phyloP scores from a whole-genome alignment of 2,113 vertebrate genomes.

The Smithornis capensis region DNA sequence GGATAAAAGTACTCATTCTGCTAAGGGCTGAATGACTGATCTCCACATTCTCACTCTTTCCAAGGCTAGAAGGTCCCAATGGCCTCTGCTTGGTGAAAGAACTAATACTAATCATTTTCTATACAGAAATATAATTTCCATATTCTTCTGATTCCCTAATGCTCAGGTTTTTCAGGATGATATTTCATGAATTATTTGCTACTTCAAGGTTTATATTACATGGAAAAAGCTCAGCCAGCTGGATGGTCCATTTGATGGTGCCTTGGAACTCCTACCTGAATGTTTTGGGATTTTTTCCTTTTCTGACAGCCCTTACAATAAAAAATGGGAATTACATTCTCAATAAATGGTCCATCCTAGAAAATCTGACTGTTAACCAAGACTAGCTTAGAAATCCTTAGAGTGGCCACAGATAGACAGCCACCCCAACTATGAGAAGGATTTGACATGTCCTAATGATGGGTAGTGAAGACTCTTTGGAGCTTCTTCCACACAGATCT shows the following conservation, averaged over 20 bases:
- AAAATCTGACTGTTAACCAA: background rate
- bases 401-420: background rate
- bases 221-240: background rate
- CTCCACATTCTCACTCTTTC: background rate
- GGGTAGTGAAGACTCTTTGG: background rate
- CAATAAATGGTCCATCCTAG: background rate
- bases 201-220: background rate
- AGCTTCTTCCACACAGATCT: background rate
- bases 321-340: background rate
- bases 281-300: background rate
- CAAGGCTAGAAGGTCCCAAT: background rate
- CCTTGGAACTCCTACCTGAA: background rate
- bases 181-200: background rate
- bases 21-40: background rate
- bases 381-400: background rate
- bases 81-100: background rate
- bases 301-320: background rate
- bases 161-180: background rate
- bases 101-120: background rate
- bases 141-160: background rate
- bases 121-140: background rate
- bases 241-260: background rate
- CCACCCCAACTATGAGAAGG: fast-evolving
- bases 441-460: background rate
- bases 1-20: background rate